These are phyloP conservation scores for Entomobrya proxima DNA, from an alignment of 2,888 invertebrate species.

Conservation along the genomic window DNA sequence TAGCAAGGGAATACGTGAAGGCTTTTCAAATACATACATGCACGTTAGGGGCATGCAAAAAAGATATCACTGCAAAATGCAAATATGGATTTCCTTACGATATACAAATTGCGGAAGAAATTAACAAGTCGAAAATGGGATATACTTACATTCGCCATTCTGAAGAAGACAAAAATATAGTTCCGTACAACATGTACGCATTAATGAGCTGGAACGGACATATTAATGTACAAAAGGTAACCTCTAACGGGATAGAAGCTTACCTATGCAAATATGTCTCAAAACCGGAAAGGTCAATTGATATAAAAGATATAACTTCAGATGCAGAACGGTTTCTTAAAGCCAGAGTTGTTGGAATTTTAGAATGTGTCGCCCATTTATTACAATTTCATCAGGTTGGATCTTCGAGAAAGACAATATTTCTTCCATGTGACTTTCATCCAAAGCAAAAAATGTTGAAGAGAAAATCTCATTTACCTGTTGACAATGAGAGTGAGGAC, in stretches of 20 bases:
- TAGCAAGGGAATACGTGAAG: slow-evolving; percentile 16
- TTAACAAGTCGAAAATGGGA: slow-evolving; percentile 6
- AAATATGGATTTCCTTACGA: slow-evolving; percentile 38
- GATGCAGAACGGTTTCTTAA: slow-evolving; percentile 13
- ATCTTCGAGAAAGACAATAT: neutral
- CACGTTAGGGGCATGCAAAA: neutral
- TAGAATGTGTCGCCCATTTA: slow-evolving; percentile 22
- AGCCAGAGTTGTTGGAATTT: slow-evolving; percentile 20
- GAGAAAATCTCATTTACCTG: neutral
- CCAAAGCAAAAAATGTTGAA: neutral
- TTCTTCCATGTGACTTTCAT: slow-evolving; percentile 7
- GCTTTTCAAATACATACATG: slow-evolving; percentile 18
- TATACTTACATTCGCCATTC: neutral
- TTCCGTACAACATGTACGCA: slow-evolving; percentile 10
- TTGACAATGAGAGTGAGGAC: slow-evolving; percentile 7
- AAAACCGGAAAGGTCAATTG: slow-evolving; percentile 28
- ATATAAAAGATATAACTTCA: slow-evolving; percentile 4
- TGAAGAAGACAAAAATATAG: slow-evolving; percentile 24
- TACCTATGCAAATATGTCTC: slow-evolving; percentile 23
- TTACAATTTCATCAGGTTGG: slow-evolving; percentile 14
- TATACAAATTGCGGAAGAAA: neutral
- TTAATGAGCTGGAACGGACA: slow-evolving; percentile 38
- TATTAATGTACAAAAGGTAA: slow-evolving; percentile 30
- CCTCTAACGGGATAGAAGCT: slow-evolving; percentile 16
- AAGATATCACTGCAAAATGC: neutral